Conservation (phyloP, 30 jellyfish, hydroid and myxozoan genomes). For the Chrysaora quinquecirrha region DNA sequence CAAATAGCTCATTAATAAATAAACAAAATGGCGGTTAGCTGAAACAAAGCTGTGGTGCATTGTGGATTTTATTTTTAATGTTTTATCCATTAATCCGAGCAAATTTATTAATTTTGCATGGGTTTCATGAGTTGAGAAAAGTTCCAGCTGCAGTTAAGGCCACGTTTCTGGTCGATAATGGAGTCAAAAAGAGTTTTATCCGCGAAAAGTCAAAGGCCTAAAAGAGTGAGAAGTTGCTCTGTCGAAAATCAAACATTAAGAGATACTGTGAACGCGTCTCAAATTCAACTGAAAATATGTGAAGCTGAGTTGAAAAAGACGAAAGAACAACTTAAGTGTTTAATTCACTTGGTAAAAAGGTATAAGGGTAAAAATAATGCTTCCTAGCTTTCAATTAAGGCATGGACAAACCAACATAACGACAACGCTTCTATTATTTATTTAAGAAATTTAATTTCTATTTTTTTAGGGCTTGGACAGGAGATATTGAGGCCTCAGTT, state of each 20-base stretch:
- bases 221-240: conserved; percentile 5
- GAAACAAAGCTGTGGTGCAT: no score
- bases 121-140: no score
- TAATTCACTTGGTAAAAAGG: conserved; percentile 73
- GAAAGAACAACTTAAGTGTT: conserved; percentile 60
- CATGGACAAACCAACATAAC: no score
- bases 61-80: no score
- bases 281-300: conserved; percentile 30
- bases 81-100: no score
- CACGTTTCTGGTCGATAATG: neutral
- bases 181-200: neutral
- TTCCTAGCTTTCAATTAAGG: no score
- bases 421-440: no score
- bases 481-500: conserved; percentile 76
- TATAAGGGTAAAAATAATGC: no score
- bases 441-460: no score
- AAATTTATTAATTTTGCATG: no score
- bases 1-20: neutral
- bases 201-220: neutral
- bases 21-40: neutral
- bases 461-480: conserved; percentile 73
- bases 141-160: neutral
- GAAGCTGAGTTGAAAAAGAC: conserved; percentile 59
- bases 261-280: conserved; percentile 53
- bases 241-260: conserved; percentile 66